Evolutionary conservation across 1,140 invertebrate genomes (phyloP), one percentile per base, ranked within the genome.

Genomic region (Pogonus chalceus): DNA sequence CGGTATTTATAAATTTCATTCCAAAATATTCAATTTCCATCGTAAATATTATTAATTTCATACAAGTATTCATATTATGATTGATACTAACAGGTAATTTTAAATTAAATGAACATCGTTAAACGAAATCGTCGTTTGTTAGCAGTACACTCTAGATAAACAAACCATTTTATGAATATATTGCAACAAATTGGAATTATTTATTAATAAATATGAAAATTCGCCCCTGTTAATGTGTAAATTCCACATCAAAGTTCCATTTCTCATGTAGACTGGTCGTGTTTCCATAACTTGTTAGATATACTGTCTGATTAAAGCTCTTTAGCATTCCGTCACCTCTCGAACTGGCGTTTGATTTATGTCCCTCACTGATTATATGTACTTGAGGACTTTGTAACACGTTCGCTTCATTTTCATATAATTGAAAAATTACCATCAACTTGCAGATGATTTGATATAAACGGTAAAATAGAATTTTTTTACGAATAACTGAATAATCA

Each of bases 281-380:
- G 37, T 43, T 43, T 43, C 37, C 37, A 43, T 43, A 43, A 43
- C 9, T 43, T 16, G 37, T 43, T 43, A 43, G 37, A 43, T 43
- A 43, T 43, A 43, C 37, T 16, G 14, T 31, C 4, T 31, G 37
- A 43, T 43, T 43, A 43, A 9, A 43, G 3, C 37, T 43, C 37
- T 43, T 43, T 43, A 43, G 37, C 37, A 43, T 43, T 43, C 37
- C 37, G 37, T 43, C 37, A 43, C 37, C 37, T 43, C 37, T 43
- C 18, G 18, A 43, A 43, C 3, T 43, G 37, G 37, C 37, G 9
- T 43, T 43, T 43, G 9, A 43, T 43, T 43, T 43, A 43, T 43
- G 37, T 43, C 7, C 37, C 9, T 16, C 37, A 18, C 4, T 31
- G 26, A 31, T 31, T 31, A 31, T 31, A 31, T 14, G 14, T 31